Evolutionary conservation across 2,888 invertebrate species (phyloP), one percentile per base, ranked within the genome.

Genomic region (Hydropsyche betteni): DNA sequence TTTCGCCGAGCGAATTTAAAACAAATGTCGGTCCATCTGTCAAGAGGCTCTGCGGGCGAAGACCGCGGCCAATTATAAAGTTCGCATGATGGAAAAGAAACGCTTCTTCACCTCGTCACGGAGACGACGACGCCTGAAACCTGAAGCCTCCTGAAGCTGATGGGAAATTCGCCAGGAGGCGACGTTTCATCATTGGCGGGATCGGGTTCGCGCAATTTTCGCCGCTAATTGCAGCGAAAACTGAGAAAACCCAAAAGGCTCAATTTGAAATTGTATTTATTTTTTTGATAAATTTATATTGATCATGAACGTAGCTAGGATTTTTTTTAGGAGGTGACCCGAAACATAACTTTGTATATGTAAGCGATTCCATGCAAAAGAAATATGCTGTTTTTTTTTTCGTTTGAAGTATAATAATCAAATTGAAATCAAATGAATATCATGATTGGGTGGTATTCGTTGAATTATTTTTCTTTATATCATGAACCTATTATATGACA

Each of bases 31-130:
- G 50, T 50, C 69, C 24, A 69, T 36, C 44, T 51, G 24, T 69
- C 69, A 69, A 69, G 50, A 2, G 58, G 4, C 24, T 0, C 16
- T 16, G 58, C 8, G n/a, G 58, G 24, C 14, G 53, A 70, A 53
- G 44, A 55, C 71, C 52, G 24, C 51, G 38, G 61, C 74, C 69
- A 75, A 75, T 71, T 68, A 76, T 68, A 71, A 79, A 76, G 53
- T 75, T 75, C 38, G 2, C 14, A 24, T 16, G 58, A 58, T 8
- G 5, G 16, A 8, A 16, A 16, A 24, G 58, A 58, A 16, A 24
- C 24, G 14, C 58, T 16, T 53, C n/a, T 58, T 58, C 58, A 16
- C 16, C 58, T 58, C n/a, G 34, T 24, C 64, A 64, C 5, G 34
- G 44, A 10, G 6, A 44, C 7, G 44, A 44, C 24, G 24, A 61